Conservation (phyloP, 2,113 vertebrate species). For the Micromys minutus region DNA sequence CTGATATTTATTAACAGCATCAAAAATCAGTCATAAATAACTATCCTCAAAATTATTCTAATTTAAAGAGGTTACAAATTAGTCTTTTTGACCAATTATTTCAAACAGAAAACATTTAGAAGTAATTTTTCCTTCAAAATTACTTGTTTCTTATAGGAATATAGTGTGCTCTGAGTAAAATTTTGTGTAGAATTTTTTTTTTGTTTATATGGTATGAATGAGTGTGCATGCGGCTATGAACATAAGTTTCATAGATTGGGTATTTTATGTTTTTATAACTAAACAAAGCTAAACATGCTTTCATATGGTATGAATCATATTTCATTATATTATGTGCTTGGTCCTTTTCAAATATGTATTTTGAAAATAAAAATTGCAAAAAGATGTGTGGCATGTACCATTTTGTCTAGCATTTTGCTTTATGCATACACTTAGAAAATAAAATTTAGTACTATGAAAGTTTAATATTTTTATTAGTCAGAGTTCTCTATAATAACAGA, state of each 20-base stretch:
- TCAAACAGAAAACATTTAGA: neutral
- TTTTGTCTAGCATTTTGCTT: neutral
- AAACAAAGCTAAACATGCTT: neutral
- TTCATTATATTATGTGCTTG: neutral
- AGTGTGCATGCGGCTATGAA: too few relatives aligned
- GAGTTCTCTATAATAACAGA: neutral
- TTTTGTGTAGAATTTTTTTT: neutral
- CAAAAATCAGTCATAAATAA: slow-evolving; percentile 9
- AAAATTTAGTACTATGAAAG: neutral
- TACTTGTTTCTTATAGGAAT: neutral
- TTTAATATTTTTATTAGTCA: neutral
- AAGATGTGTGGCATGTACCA: too few relatives aligned
- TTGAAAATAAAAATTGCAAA: neutral
- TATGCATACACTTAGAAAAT: neutral
- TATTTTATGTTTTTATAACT: neutral
- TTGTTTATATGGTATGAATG: neutral
- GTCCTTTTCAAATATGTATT: neutral
- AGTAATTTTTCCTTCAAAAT: neutral
- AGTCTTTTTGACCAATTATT: neutral
- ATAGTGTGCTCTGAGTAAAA: neutral
- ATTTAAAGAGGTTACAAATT: slow-evolving; percentile 33
- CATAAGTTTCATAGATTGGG: neutral
- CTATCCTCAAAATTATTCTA: neutral
- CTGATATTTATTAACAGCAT: slow-evolving; percentile 7
- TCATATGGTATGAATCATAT: neutral